A percentile compares a stretch with the other conserved stretches of the same genome.
phyloP scores from a whole-genome alignment of 2,797 vertebrate species.

The Scarus forsteni region DNA sequence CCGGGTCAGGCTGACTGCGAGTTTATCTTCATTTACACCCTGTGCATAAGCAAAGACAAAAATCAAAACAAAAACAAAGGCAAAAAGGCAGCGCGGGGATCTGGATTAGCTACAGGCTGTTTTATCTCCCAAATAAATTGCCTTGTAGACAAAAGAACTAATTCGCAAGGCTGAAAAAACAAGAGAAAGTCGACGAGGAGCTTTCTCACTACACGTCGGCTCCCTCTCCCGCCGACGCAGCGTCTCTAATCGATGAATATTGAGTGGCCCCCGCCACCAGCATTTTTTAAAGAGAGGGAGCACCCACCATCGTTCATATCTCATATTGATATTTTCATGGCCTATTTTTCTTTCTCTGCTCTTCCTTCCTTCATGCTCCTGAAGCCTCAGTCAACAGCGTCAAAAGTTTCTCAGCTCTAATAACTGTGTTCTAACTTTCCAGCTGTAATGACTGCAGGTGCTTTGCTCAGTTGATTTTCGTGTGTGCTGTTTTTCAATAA shows the following conservation, averaged over 20 bases:
- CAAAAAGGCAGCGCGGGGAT: conserved; percentile 42
- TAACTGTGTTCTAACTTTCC: conserved; percentile 59
- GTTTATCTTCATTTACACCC: conserved; percentile 61
- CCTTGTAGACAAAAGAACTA: conserved; percentile 76
- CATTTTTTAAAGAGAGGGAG: conserved; percentile 62
- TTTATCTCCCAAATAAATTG: conserved; percentile 78
- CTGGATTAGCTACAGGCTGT: conserved; percentile 72
- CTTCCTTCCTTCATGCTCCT: conserved; percentile 59
- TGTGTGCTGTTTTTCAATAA: conserved; percentile 12
- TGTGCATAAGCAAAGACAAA: conserved; percentile 43
- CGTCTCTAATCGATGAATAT: conserved; percentile 81
- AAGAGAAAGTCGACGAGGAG: conserved; percentile 59
- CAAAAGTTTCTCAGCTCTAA: conserved; percentile 66
- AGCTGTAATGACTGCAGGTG: conserved; percentile 62
- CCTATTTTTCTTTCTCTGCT: conserved; percentile 56
- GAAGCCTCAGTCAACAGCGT: conserved; percentile 56
- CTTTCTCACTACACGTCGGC: conserved; percentile 45
- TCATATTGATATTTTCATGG: conserved; percentile 76
- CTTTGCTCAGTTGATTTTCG: conserved; percentile 35
- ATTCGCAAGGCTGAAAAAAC: conserved; percentile 67
- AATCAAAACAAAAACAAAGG: conserved; percentile 65
- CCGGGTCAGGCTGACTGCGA: conserved; percentile 47
- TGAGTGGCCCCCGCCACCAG: conserved; percentile 76
- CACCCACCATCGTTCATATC: conserved; percentile 74
- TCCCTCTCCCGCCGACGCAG: conserved; percentile 55